Evolutionary conservation across 2,888 invertebrate species (phyloP).

Genomic region (Falcaria lacertinaria): DNA sequence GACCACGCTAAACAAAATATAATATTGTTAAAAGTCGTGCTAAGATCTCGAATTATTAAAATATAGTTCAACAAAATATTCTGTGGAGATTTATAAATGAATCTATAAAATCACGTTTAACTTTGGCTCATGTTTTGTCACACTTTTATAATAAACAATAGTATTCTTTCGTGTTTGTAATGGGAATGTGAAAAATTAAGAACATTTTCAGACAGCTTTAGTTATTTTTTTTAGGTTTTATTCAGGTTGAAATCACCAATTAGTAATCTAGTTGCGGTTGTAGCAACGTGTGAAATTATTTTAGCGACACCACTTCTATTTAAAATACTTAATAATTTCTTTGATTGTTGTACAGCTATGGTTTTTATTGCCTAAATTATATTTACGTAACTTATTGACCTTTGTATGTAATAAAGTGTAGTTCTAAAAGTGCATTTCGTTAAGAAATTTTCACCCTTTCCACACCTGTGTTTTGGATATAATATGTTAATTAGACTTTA

Average conservation of each 20-base stretch:
- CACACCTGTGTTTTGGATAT: slow-evolving; percentile 63
- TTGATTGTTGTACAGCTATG: slow-evolving; percentile 68
- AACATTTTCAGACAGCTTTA: slow-evolving; percentile 67
- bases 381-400: slow-evolving; percentile 77
- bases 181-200: neutral
- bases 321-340: slow-evolving; percentile 30
- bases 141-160: too few species aligned
- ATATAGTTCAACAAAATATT: too few species aligned
- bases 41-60: too few species aligned
- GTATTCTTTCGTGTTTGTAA: too few species aligned
- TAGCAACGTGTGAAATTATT: slow-evolving; percentile 12
- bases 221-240: slow-evolving; percentile 51
- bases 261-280: slow-evolving; percentile 14
- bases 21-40: too few species aligned
- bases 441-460: slow-evolving; percentile 61
- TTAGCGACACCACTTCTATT: slow-evolving; percentile 15
- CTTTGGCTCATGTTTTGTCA: too few species aligned
- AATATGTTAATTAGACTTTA: slow-evolving; percentile 68
- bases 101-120: too few species aligned
- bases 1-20: too few species aligned
- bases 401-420: slow-evolving; percentile 63
- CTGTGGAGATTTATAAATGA: too few species aligned
- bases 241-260: slow-evolving; percentile 27
- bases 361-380: slow-evolving; percentile 70
- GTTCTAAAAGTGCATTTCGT: slow-evolving; percentile 70